Evolutionary conservation across 2,113 vertebrate species (phyloP).

Genomic region (Gymnogyps californianus): DNA sequence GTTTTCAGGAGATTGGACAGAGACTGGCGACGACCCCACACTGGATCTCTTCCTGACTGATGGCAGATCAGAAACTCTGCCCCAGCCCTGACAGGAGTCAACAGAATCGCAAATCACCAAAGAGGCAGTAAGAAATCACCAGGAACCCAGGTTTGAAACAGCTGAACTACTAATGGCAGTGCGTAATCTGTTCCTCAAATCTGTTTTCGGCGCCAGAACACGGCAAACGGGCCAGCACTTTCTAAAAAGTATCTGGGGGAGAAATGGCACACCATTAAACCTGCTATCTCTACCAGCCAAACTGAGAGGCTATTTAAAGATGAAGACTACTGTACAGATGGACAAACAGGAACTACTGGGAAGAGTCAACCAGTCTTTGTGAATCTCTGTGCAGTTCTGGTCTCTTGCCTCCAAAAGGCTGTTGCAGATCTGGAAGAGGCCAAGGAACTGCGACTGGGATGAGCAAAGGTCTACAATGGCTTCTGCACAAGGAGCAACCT

Average conservation of each 20-base stretch:
- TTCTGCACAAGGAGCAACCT: neutral
- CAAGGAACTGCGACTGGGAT: neutral
- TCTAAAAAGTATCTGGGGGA: neutral
- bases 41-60: neutral
- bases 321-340: no score
- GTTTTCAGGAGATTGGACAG: neutral
- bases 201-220: neutral
- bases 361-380: neutral
- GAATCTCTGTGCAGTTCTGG: neutral
- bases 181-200: neutral
- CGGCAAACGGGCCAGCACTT: neutral
- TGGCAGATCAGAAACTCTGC: neutral
- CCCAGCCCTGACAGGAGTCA: neutral
- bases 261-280: neutral
- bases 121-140: neutral
- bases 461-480: neutral
- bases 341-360: neutral
- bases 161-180: accelerated
- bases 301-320: neutral
- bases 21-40: accelerated
- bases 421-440: neutral
- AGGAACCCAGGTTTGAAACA: neutral
- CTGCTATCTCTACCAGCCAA: neutral
- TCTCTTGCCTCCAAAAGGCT: neutral
- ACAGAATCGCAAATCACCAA: neutral